phyloP scores from a whole-genome alignment of 2,888 invertebrate species.

The Epistrophe eligans region DNA sequence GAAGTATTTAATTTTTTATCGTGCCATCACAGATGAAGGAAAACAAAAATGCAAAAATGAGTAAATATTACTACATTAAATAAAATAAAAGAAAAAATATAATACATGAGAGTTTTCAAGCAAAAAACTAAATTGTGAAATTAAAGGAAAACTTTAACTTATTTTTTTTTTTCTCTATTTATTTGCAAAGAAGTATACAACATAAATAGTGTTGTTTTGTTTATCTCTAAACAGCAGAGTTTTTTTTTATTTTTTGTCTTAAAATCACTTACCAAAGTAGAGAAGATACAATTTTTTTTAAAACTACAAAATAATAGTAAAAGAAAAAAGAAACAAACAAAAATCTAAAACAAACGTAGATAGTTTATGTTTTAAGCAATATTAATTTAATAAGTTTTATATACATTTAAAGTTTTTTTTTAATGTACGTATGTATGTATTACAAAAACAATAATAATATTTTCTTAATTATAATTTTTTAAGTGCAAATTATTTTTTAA shows the following conservation, averaged over 20 bases:
- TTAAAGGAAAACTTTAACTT: not conserved
- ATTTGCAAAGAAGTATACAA: conserved; percentile 50
- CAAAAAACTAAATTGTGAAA: not conserved
- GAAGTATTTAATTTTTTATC: conserved; percentile 49
- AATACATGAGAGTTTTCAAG: conserved; percentile 11
- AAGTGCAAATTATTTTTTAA: conserved; percentile 75
- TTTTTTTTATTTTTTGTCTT: conserved; percentile 50
- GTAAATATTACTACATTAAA: conserved; percentile 20
- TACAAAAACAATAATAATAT: conserved; percentile 39
- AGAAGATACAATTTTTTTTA: conserved; percentile 53
- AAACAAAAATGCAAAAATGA: conserved; percentile 30
- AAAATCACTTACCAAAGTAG: conserved; percentile 74
- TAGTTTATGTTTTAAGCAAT: conserved; percentile 68
- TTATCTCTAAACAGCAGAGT: conserved; percentile 25
- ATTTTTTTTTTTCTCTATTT: not conserved
- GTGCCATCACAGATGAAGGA: conserved; percentile 72
- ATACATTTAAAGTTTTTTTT: conserved; percentile 29
- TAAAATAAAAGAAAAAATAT: conserved; percentile 9
- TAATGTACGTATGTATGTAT: not conserved
- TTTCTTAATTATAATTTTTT: conserved; percentile 60
- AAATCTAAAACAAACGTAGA: conserved; percentile 35
- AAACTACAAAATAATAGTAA: conserved; percentile 20
- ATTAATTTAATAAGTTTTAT: conserved; percentile 46
- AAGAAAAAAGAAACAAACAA: conserved; percentile 6
- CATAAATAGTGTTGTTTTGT: conserved; percentile 7